Evolutionary conservation across 2,888 invertebrate genomes (phyloP), one percentile per base, ranked within the genome.

Genomic region (Archips crataeganus): DNA sequence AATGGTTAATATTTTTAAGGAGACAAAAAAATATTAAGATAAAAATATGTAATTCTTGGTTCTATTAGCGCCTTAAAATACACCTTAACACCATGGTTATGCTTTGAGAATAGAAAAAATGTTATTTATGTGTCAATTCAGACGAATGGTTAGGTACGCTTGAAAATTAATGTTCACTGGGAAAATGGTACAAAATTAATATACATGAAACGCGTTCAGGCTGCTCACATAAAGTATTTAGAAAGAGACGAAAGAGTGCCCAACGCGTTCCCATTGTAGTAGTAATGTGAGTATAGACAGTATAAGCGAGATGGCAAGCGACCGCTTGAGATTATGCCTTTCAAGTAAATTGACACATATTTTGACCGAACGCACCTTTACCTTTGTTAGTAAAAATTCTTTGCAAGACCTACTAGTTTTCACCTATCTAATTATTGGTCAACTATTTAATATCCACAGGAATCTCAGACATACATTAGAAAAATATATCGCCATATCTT

Each of bases 331-430:
- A 49, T n/a, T 49, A n/a, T 47, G 54, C 5, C 49, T 54, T 61
- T 69, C 49, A 69, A 60, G 13, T 34, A 3, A n/a, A n/a, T 54
- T 23, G 54, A 15, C 23, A 54, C 54, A 49, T 45, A 11, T 49
- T n/a, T n/a, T n/a, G 47, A 13, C 32, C 10, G 59, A 66, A 49
- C 39, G 10, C n/a, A 64, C 36, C n/a, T n/a, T n/a, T n/a, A 59
- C 47, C 47, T 47, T 47, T 59, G 51, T 71, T 71, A 60, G 61
- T 72, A 72, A 67, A 67, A 9, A 39, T 68, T 62, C 45, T 62
- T 72, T 42, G 67, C 23, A 32, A 11, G 57, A 57, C 10, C 2
- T 49, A 32, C 32, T 15, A 54, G 3, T 57, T 57, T 4, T 10
- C 11, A 57, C 57, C 32, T 57, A 57, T 32, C 32, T 57, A 57